These are phyloP conservation scores for Eupelmus urozonus DNA, from an alignment of 2,888 invertebrate genomes.

Conservation along the genomic window DNA sequence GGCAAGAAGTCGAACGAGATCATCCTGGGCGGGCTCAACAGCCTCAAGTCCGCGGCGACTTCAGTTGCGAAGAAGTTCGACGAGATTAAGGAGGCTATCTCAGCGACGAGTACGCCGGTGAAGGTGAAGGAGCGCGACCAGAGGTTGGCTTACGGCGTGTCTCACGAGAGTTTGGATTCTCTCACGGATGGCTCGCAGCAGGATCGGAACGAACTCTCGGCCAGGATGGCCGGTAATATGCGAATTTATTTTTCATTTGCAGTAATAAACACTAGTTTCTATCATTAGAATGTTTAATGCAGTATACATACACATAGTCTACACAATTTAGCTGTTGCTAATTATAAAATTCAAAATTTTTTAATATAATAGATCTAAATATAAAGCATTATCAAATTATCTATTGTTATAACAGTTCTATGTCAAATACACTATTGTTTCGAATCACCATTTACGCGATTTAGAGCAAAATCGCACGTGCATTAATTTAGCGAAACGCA, in stretches of 20 bases:
- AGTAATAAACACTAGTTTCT: no score
- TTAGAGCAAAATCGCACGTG: no score
- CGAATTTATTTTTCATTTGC: no score
- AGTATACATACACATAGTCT: no score
- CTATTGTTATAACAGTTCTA: no score
- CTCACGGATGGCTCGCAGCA: constrained; percentile 75
- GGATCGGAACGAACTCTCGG: constrained; percentile 73
- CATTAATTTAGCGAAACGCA: neutral
- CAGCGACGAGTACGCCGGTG: constrained; percentile 91
- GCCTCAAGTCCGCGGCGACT: constrained; percentile 90
- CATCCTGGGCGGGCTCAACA: constrained; percentile 90
- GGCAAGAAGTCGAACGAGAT: constrained; percentile 93
- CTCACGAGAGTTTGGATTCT: constrained; percentile 75
- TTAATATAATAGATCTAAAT: no score
- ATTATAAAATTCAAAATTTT: no score
- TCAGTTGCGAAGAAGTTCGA: constrained; percentile 93
- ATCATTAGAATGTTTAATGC: no score
- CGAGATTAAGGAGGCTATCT: constrained; percentile 94
- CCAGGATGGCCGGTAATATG: constrained; percentile 70
- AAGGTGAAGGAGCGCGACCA: constrained; percentile 80
- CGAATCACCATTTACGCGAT: no score
- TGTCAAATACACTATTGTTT: no score
- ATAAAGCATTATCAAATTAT: no score
- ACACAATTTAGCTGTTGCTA: no score
- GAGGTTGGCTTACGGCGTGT: constrained; percentile 72